Conservation (phyloP, 2,797 vertebrate genomes). For the Labroides dimidiatus region DNA sequence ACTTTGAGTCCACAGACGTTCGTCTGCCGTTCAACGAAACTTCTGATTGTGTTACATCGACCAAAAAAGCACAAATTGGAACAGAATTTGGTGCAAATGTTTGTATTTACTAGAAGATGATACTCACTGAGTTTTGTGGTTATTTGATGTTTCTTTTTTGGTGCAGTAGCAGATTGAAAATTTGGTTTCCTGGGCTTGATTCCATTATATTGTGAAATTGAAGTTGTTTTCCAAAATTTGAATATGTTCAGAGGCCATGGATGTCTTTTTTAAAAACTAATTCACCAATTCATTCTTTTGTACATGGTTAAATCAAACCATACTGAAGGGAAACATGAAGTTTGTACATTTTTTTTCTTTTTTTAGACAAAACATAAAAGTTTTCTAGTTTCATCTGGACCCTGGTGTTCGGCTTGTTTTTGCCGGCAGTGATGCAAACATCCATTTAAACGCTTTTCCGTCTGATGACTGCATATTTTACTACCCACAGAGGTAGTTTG, state of each 20-base stretch:
- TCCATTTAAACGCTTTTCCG: not conserved
- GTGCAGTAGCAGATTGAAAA: not conserved
- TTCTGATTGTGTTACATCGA: not conserved
- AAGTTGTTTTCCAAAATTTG: too few relatives aligned
- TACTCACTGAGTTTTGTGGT: not conserved
- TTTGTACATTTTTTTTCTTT: too few relatives aligned
- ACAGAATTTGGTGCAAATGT: not conserved
- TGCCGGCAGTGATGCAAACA: not conserved
- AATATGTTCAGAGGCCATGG: too few relatives aligned
- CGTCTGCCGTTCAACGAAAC: too few relatives aligned
- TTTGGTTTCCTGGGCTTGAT: not conserved
- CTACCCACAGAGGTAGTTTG: not conserved
- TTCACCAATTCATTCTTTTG: too few relatives aligned
- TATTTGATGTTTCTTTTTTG: not conserved
- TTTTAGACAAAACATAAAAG: too few relatives aligned
- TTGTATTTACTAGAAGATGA: not conserved
- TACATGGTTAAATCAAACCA: too few relatives aligned
- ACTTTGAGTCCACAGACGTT: not conserved
- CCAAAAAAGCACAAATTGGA: not conserved
- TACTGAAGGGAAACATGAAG: too few relatives aligned
- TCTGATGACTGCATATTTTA: slow-evolving; percentile 15
- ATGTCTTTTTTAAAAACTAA: too few relatives aligned
- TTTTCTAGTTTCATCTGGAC: not conserved
- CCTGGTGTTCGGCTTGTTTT: not conserved
- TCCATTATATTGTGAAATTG: too few relatives aligned